Conservation (phyloP, 2,888 invertebrate species). For the Cyclophora punctaria region DNA sequence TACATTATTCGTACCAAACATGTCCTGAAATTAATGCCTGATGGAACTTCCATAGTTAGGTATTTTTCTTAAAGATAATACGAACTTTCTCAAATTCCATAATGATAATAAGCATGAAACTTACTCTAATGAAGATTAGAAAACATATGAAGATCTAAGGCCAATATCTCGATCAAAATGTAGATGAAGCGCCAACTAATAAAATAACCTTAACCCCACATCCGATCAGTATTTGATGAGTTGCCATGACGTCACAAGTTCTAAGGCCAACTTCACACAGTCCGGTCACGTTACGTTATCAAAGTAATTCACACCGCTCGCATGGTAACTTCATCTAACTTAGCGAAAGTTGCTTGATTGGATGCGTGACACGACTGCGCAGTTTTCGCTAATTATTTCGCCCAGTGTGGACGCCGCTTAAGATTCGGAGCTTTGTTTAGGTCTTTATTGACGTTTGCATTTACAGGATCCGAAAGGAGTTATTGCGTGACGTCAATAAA, state of each 20-base stretch:
- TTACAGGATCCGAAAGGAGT: slow-evolving; percentile 5
- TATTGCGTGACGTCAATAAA: slow-evolving; percentile 12
- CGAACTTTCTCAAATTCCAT: too few species aligned
- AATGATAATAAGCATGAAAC: too few species aligned
- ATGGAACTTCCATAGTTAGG: too few species aligned
- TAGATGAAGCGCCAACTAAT: slow-evolving; percentile 3
- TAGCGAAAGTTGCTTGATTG: slow-evolving; percentile 57
- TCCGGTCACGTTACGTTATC: slow-evolving; percentile 53
- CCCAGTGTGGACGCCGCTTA: slow-evolving; percentile 1
- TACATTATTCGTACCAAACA: too few species aligned
- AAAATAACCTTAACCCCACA: slow-evolving; percentile 7
- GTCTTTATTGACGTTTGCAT: slow-evolving; percentile 13
- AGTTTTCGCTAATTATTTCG: slow-evolving; percentile 33
- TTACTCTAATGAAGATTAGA: too few species aligned
- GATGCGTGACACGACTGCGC: slow-evolving; percentile 50
- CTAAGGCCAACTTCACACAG: slow-evolving; percentile 37
- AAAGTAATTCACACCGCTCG: slow-evolving; percentile 56
- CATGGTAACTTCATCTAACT: slow-evolving; percentile 57
- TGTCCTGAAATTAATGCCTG: too few species aligned
- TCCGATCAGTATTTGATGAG: slow-evolving; percentile 14
- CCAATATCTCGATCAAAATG: too few species aligned
- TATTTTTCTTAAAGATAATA: too few species aligned
- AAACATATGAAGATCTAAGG: too few species aligned
- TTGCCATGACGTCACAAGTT: slow-evolving; percentile 19
- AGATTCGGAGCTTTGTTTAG: slow-evolving; percentile 9